Evolutionary conservation across 2,797 vertebrate genomes (phyloP), one percentile per base, ranked within the genome.

Genomic region (Eutrigla gurnardus): DNA sequence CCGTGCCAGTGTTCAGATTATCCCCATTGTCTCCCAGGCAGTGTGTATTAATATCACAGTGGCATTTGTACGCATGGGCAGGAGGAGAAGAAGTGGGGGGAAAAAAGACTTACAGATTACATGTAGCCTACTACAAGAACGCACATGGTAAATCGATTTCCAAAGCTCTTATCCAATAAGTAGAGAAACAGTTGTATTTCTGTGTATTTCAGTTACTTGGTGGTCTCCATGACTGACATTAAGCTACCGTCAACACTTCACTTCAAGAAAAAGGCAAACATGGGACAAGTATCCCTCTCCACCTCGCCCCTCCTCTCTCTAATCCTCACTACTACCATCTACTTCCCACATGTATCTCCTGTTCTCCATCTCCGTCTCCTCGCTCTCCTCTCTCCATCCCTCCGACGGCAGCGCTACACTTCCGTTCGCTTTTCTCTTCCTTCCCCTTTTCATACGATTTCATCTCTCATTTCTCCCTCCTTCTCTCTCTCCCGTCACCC

Each of bases 41-140:
- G 33, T 32, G 40, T 70, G 64, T 79, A 76, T 78, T 75, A 81
- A 81, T 81, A 82, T 78, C 61, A 75, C 50, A 14, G 17, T 55
- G 39, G 70, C 33, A 78, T 70, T 84, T 85, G 58, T 54, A 63
- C 76, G 58, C 70, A 58, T 37, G 49, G 59, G 69, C 8, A 25
- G 32, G 5, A 43, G 7, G 32, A 54, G n/a, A 59, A 2, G 25
- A 18, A 42, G 45, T 5, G 7, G n/a, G 18, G 52, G 18, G 10
- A 17, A 33, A 33, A 45, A 3, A 61, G 33, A 36, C 17, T 15
- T 9, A 12, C 15, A 63, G 33, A 18, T 36, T 5, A 63, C 45
- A 33, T 47, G 43, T 36, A 64, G 32, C 10, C 37, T 54, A 18
- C 45, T 32, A 58, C 9, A 49, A 39, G 14, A 42, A 17, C 18